Percentiles rank a stretch among this genome's conserved stretches.
phyloP scores from a whole-genome alignment of 2,797 vertebrate genomes.

The Artibeus lituratus region DNA sequence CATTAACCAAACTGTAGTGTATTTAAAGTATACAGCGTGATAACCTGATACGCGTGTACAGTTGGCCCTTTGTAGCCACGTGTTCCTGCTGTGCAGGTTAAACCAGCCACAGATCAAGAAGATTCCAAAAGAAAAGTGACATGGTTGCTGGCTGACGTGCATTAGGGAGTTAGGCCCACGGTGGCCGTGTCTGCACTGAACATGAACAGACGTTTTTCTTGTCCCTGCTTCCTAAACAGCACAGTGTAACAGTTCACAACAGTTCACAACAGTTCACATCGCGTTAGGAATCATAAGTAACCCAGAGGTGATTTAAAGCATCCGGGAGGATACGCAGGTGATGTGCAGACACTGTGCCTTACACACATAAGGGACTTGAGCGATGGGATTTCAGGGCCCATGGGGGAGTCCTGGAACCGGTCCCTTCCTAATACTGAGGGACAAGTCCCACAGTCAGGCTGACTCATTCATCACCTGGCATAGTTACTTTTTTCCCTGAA shows the following conservation, averaged over 20 bases:
- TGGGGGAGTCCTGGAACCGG: no score
- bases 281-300: background rate
- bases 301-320: background rate
- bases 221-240: background rate
- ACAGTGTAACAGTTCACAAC: background rate
- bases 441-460: fast-evolving
- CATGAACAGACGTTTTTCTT: background rate
- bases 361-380: background rate
- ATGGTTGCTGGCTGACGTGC: fast-evolving
- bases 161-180: background rate
- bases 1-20: background rate
- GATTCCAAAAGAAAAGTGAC: background rate
- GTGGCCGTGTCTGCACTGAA: background rate
- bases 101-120: background rate
- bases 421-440: background rate
- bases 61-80: background rate
- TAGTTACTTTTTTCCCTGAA: fast-evolving
- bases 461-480: fast-evolving
- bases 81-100: background rate
- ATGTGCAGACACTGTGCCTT: background rate
- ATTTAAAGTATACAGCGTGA: background rate
- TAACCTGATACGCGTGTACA: fast-evolving
- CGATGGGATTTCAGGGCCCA: fast-evolving
- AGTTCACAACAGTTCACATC: background rate
- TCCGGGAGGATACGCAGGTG: background rate